Evolutionary conservation across 1,140 invertebrate genomes (phyloP), one percentile per base, ranked within the genome.

Genomic region (Hycleus phaleratus): DNA sequence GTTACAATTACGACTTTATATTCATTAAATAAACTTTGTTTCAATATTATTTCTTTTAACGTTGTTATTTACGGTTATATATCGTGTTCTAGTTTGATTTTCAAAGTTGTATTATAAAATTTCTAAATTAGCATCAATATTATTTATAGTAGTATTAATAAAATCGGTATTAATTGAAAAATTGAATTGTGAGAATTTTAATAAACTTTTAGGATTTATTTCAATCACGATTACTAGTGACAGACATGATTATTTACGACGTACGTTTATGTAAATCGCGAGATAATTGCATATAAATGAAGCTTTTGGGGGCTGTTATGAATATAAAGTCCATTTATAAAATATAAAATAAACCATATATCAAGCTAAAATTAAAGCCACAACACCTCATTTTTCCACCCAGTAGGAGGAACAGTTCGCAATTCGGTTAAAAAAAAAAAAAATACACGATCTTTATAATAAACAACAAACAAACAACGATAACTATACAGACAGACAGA

Each of bases 251-350:
- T 50, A 58, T 51, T 50, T 58, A 58, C 56, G 56, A 51, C 48
- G 42, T 58, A 58, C 56, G 56, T 51, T 58, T 58, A 58, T 58
- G 56, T 58, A 58, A 58, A 58, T 58, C 56, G 46, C 25, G 48
- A 58, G 56, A 58, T 58, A 58, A 58, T 58, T 58, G 56, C 56
- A 58, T 58, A 58, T 51, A 58, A 58, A 58, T 58, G 56, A 58
- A 58, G 56, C 56, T 32, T 32, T 32, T 32, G 32, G 32, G 56
- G 18, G 40, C 56, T 40, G 56, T 46, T 51, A 58, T 58, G 56
- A 58, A 58, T 58, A 58, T 51, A 58, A 58, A 58, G 56, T 51
- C 56, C 56, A 42, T 53, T 46, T 58, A 50, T 50, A 50, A 57
- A 58, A 58, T 58, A 58, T 50, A 46, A 50, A 51, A 51, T 58